Conservation (phyloP, 1,140 invertebrate genomes). For the Gryon sp. region DNA sequence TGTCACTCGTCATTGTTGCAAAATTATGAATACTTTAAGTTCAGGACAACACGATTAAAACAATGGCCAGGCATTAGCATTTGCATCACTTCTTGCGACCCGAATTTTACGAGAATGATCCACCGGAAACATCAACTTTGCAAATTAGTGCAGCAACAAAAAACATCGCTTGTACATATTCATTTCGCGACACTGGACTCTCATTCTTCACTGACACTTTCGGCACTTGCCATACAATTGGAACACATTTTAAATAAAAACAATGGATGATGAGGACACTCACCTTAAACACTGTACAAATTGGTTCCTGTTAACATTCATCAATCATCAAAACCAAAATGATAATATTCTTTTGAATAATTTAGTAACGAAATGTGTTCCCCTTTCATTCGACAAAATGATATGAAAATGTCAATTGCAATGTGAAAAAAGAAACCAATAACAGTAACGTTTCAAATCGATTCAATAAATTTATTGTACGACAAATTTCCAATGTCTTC, state of each 20-base stretch:
- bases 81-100: conserved; percentile 66
- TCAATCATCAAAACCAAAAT: too few relatives aligned
- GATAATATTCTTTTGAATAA: too few relatives aligned
- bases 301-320: too few relatives aligned
- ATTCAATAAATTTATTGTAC: too few relatives aligned
- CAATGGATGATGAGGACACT: conserved; percentile 26
- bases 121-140: conserved; percentile 59
- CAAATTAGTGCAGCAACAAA: conserved; percentile 67
- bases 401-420: too few relatives aligned
- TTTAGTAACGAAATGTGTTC: too few relatives aligned
- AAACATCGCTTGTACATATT: conserved; percentile 55
- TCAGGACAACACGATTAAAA: conserved; percentile 41
- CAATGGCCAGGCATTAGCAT: conserved; percentile 63
- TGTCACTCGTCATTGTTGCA: conserved; percentile 54
- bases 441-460: too few relatives aligned
- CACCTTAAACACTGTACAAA: too few relatives aligned
- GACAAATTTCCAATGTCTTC: too few relatives aligned
- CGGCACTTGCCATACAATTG: conserved; percentile 31
- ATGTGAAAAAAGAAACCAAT: too few relatives aligned
- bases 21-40: conserved; percentile 63
- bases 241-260: conserved; percentile 33
- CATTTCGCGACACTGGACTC: conserved; percentile 32
- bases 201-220: conserved; percentile 46
- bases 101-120: conserved; percentile 61
- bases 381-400: too few relatives aligned